Conservation (phyloP, 2,888 invertebrate genomes). For the Lepidocyrtinus sp. region DNA sequence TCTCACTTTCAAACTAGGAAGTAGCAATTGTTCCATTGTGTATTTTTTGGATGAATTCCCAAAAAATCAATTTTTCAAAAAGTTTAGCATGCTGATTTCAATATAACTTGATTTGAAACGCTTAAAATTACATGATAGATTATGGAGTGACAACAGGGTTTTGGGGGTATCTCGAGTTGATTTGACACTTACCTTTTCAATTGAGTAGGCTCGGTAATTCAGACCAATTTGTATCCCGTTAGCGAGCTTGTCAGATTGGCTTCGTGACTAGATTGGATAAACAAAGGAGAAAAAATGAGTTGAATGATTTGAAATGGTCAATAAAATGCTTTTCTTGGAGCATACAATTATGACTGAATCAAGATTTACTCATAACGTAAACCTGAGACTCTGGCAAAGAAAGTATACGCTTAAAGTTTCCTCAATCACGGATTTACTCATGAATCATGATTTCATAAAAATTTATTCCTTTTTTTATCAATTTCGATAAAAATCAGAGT, state of each 20-base stretch:
- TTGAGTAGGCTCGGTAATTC: slow-evolving; percentile 83
- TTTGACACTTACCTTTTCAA: slow-evolving; percentile 78
- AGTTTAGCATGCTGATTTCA: too few relatives aligned
- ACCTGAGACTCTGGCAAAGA: too few relatives aligned
- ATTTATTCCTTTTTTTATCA: background rate
- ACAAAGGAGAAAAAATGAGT: slow-evolving; percentile 23
- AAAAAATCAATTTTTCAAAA: background rate
- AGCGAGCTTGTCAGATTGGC: slow-evolving; percentile 76
- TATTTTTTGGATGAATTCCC: background rate
- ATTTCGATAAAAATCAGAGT: background rate
- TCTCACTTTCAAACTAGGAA: background rate
- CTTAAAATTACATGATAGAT: background rate
- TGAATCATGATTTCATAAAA: slow-evolving; percentile 16
- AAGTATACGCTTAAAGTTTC: too few relatives aligned
- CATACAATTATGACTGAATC: too few relatives aligned
- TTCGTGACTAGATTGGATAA: slow-evolving; percentile 63
- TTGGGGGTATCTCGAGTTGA: background rate
- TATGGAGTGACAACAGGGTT: background rate
- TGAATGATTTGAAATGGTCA: slow-evolving; percentile 5
- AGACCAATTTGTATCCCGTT: slow-evolving; percentile 84
- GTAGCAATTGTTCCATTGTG: background rate
- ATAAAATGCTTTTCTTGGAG: slow-evolving; percentile 2
- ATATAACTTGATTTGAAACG: too few relatives aligned
- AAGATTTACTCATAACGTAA: too few relatives aligned
- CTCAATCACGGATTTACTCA: background rate